Base-by-base conservation (phyloP, 2,113 vertebrate genomes). In the Antechinus stuartii region DNA sequence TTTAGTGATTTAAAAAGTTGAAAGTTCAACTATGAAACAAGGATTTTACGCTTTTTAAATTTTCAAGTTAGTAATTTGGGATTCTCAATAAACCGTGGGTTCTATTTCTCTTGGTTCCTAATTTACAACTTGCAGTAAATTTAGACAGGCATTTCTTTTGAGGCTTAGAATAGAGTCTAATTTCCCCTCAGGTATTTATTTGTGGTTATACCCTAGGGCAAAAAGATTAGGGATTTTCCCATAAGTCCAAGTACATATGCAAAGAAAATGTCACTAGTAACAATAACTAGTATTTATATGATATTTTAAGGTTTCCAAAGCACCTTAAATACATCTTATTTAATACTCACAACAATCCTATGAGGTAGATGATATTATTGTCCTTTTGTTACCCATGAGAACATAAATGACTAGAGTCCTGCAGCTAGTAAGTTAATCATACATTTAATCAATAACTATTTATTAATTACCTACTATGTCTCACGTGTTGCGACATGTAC, bases 11-110 rank as follows among this genome's bases (percentile, higher is more conserved):
- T n/a, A 76, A n/a, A 57, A 57, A 27, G 42, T 22, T 26, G 91
- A 54, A 61, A 24, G 9, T 93, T 91, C 22, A 96, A 90, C 89
- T 95, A 23, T 90, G 91, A 54, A 84, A 27, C 5, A 35, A 91
- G 8, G 35, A 46, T 54, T 89, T 35, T 54, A 54, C 90, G 23
- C 49, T 92, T 92, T 93, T 49, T n/a, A 27, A 68, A 90, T 56
- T 22, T 94, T 23, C 92, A 61, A 91, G 16, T 54, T 7, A 46
- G 56, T 54, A 8, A 26, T 24, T 42, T 23, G 30, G 56, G 47
- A 19, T n/a, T 25, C 24, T 94, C 53, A 76, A n/a, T 46, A 89
- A 49, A 56, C n/a, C 23, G 57, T 30, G 47, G 4, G 14, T 90
- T 54, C 42, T 91, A 56, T 30, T 7, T 52, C 27, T 52, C 26